phyloP scores from a whole-genome alignment of 2,888 invertebrate genomes.

The Thera obeliscata region DNA sequence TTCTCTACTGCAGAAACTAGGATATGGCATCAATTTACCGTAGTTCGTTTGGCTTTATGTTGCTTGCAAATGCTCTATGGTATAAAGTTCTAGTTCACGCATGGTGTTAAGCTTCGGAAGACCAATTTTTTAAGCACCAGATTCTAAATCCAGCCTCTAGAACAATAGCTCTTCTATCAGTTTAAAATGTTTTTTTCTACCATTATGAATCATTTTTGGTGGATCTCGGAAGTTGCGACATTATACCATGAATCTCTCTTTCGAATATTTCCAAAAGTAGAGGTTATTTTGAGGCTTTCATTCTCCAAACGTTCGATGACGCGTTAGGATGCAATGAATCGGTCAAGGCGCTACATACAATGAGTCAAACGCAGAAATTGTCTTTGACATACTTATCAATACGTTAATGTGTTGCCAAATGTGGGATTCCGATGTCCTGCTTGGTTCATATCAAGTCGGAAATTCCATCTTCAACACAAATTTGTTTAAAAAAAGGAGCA shows the following conservation, averaged over 20 bases:
- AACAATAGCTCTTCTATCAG: too few species aligned
- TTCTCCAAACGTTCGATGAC: conserved; percentile 69
- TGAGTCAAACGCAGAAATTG: conserved; percentile 39
- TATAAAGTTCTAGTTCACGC: too few species aligned
- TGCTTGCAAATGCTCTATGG: too few species aligned
- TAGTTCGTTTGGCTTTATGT: too few species aligned
- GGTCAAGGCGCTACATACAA: conserved; percentile 67
- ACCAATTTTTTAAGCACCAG: too few species aligned
- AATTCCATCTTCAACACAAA: background rate
- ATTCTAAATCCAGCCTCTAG: too few species aligned
- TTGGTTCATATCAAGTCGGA: background rate
- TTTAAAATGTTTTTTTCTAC: too few species aligned
- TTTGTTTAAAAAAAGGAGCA: too few species aligned
- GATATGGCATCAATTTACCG: too few species aligned
- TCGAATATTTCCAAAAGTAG: conserved; percentile 48
- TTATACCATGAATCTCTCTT: background rate
- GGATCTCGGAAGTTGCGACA: background rate
- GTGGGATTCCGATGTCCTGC: conserved; percentile 7
- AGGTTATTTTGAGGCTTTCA: conserved; percentile 64
- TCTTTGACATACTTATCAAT: conserved; percentile 38
- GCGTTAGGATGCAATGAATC: conserved; percentile 67
- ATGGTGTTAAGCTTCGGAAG: too few species aligned
- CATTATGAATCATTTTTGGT: too few species aligned
- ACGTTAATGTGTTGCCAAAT: conserved; percentile 18
- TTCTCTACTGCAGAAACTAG: too few species aligned